These are phyloP conservation scores for Napeogenes sylphis DNA, from an alignment of 2,888 invertebrate genomes.

Conservation along the genomic window DNA sequence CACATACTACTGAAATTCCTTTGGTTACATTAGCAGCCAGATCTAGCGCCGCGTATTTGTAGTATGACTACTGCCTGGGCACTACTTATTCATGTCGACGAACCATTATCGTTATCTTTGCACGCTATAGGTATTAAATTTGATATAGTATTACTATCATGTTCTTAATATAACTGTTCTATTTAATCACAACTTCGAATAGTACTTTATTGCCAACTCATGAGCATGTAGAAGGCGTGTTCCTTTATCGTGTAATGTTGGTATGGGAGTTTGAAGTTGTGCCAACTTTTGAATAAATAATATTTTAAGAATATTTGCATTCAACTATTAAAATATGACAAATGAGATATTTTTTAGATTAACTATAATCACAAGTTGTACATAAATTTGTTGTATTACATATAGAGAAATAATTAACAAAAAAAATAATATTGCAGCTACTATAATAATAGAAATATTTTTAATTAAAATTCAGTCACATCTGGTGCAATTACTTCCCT, in stretches of 20 bases:
- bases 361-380: no score
- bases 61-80: conserved; percentile 23
- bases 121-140: conserved; percentile 41
- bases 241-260: conserved; percentile 16
- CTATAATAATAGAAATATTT: no score
- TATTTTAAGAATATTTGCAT: conserved; percentile 5
- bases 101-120: conserved; percentile 46
- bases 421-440: no score
- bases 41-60: conserved; percentile 29
- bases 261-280: conserved; percentile 18
- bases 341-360: no score
- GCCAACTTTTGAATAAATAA: conserved; percentile 16
- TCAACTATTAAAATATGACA: no score
- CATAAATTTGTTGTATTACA: no score
- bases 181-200: conserved; percentile 36
- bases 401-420: no score
- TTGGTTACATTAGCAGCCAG: conserved; percentile 22
- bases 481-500: conserved; percentile 17
- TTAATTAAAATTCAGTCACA: conserved; percentile 10
- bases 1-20: conserved; percentile 19
- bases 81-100: conserved; percentile 41
- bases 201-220: conserved; percentile 26
- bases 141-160: conserved; percentile 37
- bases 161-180: conserved; percentile 41
- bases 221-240: conserved; percentile 26